Evolutionary conservation across 1,140 invertebrate species (phyloP), one percentile per base, ranked within the genome.

Genomic region (Theocolax elegans): DNA sequence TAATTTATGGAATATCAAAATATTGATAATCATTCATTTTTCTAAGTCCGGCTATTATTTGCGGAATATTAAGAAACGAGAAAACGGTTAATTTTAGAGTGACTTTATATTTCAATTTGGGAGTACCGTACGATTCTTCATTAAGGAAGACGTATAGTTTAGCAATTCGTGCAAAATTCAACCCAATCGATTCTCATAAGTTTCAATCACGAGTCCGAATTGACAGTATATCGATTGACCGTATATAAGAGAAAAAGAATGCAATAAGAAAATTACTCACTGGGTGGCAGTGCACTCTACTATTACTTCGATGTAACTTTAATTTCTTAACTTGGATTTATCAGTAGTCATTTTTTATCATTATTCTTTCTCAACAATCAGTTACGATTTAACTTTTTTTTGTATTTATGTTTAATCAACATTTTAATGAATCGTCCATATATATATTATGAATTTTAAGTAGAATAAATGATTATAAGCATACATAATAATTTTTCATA

Each of bases 121-220:
- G n/a, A 56, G 21, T 35, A 31, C 15, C 13, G 25, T 31, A 35
- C 1, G 8, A 10, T 56, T 35, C 4, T 35, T 56, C 17, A 56
- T 35, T 56, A 56, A 56, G 17, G 29, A 56, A 56, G 17, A 10
- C 29, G 29, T 21, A 31, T 10, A 38, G 29, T 56, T n/a, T 19
- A 38, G 53, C 29, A 21, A 31, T 56, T 19, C 29, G 1, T 38
- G n/a, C 7, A 56, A 8, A 56, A 35, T n/a, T 56, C 17, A 27
- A 9, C 3, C 2, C 25, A 56, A 56, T 35, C 53, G 15, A 56
- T 35, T 3, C 21, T 35, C 9, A 15, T 56, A 56, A 56, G 8
- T 59, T 42, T 42, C n/a, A 42, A 59, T 25, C 56, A 59, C n/a
- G 19, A 35, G 38, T 25, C 12, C 12, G 12, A 59, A 42, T 42